Evolutionary conservation across 92 coral and sea anemone genomes (phyloP).

Genomic region (Muricea muricata): DNA sequence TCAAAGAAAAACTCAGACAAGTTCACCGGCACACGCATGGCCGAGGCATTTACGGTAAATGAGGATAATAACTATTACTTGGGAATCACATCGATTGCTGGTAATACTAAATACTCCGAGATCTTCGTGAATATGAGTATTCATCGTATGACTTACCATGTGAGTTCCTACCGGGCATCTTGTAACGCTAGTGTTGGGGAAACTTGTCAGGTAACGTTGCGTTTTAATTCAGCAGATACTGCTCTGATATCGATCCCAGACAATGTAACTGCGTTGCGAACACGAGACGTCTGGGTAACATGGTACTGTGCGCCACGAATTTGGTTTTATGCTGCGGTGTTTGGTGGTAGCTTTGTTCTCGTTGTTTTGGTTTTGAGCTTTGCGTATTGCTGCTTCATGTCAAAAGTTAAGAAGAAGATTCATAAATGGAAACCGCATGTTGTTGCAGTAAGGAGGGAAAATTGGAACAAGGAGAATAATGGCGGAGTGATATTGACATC

Average conservation of each 20-base stretch:
- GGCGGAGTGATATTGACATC: conserved; percentile 27
- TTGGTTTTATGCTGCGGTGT: conserved; percentile 27
- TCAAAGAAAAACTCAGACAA: neutral
- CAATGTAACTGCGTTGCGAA: neutral
- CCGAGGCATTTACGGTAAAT: conserved; percentile 21
- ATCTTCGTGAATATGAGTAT: conserved; percentile 2
- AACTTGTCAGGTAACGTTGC: conserved; percentile 19
- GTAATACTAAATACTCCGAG: conserved; percentile 32
- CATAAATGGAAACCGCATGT: neutral
- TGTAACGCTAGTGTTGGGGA: conserved; percentile 31
- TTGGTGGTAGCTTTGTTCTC: conserved; percentile 24
- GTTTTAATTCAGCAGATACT: conserved; percentile 29
- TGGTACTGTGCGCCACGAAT: conserved; percentile 45
- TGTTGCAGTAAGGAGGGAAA: conserved; percentile 5
- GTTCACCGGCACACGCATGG: conserved; percentile 33
- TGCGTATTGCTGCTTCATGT: conserved; percentile 20
- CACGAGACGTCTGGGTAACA: conserved; percentile 13
- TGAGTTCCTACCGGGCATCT: neutral
- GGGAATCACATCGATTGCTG: conserved; percentile 35
- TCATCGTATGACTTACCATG: neutral
- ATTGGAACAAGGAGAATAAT: neutral
- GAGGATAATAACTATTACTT: conserved; percentile 42
- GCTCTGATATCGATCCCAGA: conserved; percentile 9
- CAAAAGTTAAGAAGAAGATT: conserved; percentile 19
- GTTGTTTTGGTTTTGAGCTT: neutral